Conservation (phyloP, 2,113 vertebrate species). For the Nipponia nippon region DNA sequence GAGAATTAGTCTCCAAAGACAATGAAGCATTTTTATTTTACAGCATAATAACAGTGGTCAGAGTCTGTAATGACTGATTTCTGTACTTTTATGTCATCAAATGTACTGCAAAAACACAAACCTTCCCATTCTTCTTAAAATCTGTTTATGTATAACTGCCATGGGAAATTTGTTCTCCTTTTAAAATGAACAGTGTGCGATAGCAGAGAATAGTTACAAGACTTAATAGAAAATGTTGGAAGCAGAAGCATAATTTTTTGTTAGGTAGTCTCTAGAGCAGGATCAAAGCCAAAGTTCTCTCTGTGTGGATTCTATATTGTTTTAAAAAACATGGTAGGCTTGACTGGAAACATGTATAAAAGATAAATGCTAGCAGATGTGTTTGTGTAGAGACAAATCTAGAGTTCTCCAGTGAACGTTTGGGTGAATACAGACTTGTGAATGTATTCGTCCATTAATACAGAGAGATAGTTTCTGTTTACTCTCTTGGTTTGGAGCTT, state of each 20-base stretch:
- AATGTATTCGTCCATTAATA: neutral
- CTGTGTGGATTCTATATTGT: neutral
- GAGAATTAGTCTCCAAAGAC: neutral
- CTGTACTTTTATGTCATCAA: neutral
- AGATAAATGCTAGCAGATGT: neutral
- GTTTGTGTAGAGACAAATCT: neutral
- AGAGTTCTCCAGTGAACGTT: neutral
- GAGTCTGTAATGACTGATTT: neutral
- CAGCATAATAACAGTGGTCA: neutral
- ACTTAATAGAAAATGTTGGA: neutral
- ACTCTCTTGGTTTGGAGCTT: neutral
- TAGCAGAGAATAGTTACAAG: neutral
- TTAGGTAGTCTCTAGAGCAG: neutral
- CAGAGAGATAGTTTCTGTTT: neutral
- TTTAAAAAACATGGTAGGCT: neutral
- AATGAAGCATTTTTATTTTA: neutral
- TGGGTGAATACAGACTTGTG: neutral
- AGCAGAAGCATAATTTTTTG: neutral
- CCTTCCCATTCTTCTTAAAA: neutral
- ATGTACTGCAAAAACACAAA: neutral
- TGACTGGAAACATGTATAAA: neutral
- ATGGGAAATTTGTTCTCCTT: neutral
- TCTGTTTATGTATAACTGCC: neutral
- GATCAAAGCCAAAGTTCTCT: neutral
- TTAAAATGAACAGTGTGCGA: neutral